Evolutionary conservation across 2,113 vertebrate species (phyloP).

Genomic region (Colinus virginianus): DNA sequence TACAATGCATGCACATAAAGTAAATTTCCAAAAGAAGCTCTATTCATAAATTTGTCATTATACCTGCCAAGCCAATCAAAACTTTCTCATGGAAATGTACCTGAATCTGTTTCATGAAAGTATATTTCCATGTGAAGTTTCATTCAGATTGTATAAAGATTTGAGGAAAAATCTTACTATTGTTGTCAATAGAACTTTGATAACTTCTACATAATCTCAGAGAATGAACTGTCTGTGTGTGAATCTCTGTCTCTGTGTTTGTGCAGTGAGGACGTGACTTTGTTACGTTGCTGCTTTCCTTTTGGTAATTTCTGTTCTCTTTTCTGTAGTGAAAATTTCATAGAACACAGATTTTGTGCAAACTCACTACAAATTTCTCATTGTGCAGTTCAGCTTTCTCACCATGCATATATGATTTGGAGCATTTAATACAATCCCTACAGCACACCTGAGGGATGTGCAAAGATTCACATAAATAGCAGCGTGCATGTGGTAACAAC

Average conservation of each 20-base stretch:
- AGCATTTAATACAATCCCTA: not conserved
- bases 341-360: not conserved
- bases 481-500: accelerated
- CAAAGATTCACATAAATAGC: not conserved
- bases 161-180: not conserved
- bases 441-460: not conserved
- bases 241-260: not conserved
- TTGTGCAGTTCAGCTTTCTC: not conserved
- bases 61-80: not conserved
- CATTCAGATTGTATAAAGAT: not conserved
- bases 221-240: not conserved
- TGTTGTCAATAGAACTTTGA: not conserved
- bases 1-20: not conserved
- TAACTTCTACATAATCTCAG: not conserved
- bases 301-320: not conserved
- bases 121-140: not conserved
- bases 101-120: not conserved
- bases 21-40: not conserved
- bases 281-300: not conserved
- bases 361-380: not conserved
- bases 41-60: not conserved
- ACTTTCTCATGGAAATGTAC: not conserved
- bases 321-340: not conserved
- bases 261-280: not conserved
- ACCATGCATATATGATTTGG: not conserved